Percentiles rank a stretch among this genome's conserved stretches.
These are phyloP conservation scores for Potorous gilbertii DNA, from an alignment of 2,797 vertebrate species.

Conservation along the genomic window DNA sequence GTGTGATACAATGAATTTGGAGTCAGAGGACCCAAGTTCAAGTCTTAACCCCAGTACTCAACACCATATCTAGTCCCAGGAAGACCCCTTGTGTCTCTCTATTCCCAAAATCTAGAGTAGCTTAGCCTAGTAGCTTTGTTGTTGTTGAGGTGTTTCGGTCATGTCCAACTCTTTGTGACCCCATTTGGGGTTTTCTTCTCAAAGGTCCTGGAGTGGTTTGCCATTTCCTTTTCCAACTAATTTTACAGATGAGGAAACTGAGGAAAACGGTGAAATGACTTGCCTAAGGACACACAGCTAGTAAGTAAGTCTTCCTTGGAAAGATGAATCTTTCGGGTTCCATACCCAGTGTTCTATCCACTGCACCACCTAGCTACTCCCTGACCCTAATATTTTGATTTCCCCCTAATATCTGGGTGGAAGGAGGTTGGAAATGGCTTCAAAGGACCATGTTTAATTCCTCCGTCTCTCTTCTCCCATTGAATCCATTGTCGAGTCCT, in stretches of 20 bases:
- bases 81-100: background rate
- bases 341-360: background rate
- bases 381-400: background rate
- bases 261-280: background rate
- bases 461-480: background rate
- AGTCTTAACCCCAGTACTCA: background rate
- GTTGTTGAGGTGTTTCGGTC: background rate
- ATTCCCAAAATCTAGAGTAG: background rate
- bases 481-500: background rate
- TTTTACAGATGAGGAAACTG: background rate
- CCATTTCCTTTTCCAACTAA: background rate
- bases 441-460: background rate
- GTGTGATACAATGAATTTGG: background rate
- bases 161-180: background rate
- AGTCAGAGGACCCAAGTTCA: background rate
- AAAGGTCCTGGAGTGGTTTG: background rate
- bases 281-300: background rate
- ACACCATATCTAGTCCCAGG: background rate
- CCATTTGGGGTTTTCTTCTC: background rate
- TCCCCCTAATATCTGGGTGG: background rate
- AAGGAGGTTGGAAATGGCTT: background rate
- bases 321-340: background rate
- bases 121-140: background rate
- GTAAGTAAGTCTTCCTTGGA: background rate
- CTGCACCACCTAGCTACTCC: background rate